Conservation (phyloP, 1,140 invertebrate genomes). For the Papilio dardanus region DNA sequence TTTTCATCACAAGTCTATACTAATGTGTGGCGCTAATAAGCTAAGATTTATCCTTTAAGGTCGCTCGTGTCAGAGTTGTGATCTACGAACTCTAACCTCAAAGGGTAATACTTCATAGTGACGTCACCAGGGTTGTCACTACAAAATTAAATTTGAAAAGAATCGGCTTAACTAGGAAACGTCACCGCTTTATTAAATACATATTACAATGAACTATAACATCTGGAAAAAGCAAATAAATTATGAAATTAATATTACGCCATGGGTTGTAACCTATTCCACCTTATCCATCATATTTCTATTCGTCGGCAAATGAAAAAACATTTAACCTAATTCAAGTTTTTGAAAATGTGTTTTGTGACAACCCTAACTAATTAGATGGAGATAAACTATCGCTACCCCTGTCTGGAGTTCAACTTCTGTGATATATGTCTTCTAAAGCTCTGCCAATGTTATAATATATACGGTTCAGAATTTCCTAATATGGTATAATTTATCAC, state of each 20-base stretch:
- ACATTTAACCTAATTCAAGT: too few relatives aligned
- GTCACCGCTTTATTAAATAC: too few relatives aligned
- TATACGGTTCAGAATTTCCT: not conserved
- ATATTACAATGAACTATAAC: too few relatives aligned
- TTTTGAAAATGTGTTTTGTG: not conserved
- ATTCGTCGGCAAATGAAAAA: too few relatives aligned
- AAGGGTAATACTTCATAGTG: not conserved
- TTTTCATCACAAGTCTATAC: not conserved
- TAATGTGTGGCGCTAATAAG: not conserved
- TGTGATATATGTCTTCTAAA: not conserved
- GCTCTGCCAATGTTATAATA: not conserved
- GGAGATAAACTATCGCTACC: not conserved
- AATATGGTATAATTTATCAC: not conserved
- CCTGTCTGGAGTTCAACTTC: conserved; percentile 3
- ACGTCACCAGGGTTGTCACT: conserved; percentile 2
- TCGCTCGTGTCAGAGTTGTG: not conserved
- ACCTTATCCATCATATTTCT: not conserved
- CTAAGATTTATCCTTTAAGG: not conserved
- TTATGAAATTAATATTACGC: too few relatives aligned
- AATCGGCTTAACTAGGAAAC: too few relatives aligned
- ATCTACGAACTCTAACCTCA: not conserved
- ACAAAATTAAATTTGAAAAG: too few relatives aligned
- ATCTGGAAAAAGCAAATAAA: too few relatives aligned
- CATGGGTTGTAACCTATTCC: not conserved
- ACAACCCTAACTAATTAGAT: not conserved